Evolutionary conservation across 2,888 invertebrate species (phyloP).

Genomic region (Lepidocyrtinus sp.): DNA sequence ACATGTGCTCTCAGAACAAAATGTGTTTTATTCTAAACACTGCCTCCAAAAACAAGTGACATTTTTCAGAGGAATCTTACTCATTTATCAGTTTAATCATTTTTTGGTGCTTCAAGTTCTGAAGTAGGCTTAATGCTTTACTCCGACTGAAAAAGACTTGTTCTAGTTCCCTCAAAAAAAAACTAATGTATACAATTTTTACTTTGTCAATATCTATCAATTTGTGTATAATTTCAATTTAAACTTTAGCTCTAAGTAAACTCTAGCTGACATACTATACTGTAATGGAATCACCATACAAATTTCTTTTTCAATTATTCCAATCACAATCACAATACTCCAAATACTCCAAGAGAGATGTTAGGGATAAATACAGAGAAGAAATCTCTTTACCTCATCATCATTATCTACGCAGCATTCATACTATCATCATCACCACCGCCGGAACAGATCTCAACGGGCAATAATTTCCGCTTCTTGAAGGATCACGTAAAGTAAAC

Average conservation of each 20-base stretch:
- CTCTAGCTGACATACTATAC: too few species aligned
- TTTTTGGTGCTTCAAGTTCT: background rate
- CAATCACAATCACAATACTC: too few species aligned
- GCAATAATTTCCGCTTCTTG: background rate
- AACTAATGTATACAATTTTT: too few species aligned
- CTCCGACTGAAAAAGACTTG: background rate
- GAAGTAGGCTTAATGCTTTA: background rate
- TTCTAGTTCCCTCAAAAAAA: too few species aligned
- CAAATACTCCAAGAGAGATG: too few species aligned
- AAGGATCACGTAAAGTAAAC: background rate
- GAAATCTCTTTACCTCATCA: background rate
- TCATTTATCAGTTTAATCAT: background rate
- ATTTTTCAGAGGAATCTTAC: background rate
- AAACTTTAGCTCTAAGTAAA: background rate
- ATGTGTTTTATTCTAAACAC: constrained; percentile 4
- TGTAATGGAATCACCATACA: too few species aligned
- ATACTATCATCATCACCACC: background rate
- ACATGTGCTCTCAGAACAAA: background rate
- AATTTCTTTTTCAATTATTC: too few species aligned
- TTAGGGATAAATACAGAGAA: background rate
- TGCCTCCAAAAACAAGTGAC: background rate
- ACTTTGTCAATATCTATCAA: background rate
- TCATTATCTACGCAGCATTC: too few species aligned
- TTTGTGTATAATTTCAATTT: background rate
- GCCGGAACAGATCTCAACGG: background rate